A percentile compares a stretch with the other conserved stretches of the same genome.
Conservation (phyloP, 2,888 invertebrate species). For the Sthenelais limicola region DNA sequence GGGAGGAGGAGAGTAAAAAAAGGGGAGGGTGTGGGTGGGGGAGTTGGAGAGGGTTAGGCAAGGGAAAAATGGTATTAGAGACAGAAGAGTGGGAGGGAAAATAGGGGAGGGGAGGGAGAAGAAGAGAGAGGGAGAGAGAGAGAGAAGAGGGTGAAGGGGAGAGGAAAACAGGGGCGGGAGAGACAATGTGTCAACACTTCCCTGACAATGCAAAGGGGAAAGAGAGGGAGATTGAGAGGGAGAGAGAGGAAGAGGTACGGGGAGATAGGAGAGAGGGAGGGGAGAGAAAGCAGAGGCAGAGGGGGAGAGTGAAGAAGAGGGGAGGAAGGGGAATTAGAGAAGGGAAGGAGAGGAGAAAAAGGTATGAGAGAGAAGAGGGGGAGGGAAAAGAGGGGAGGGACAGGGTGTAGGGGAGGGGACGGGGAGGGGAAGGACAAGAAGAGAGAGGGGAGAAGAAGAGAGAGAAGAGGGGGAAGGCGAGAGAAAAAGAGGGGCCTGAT, state of each 20-base stretch:
- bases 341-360: no score
- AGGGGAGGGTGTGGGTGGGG: constrained; percentile 6
- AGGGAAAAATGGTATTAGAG: not conserved
- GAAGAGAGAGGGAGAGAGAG: not conserved
- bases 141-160: not conserved
- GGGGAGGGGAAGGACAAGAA: no score
- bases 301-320: no score
- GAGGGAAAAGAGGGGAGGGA: no score
- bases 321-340: not conserved
- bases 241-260: not conserved
- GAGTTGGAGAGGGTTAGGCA: not conserved
- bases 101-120: not conserved
- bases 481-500: no score
- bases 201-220: no score
- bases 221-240: no score
- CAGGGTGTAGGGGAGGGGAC: no score
- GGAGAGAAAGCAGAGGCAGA: not conserved
- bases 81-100: not conserved
- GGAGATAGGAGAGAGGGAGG: not conserved
- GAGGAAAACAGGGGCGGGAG: not conserved
- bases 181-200: no score
- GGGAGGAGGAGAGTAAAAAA: not conserved
- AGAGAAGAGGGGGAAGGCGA: no score
- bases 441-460: no score
- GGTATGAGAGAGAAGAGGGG: no score